phyloP scores from a whole-genome alignment of 1,140 invertebrate genomes.

The Thalassaphorura encarpata region DNA sequence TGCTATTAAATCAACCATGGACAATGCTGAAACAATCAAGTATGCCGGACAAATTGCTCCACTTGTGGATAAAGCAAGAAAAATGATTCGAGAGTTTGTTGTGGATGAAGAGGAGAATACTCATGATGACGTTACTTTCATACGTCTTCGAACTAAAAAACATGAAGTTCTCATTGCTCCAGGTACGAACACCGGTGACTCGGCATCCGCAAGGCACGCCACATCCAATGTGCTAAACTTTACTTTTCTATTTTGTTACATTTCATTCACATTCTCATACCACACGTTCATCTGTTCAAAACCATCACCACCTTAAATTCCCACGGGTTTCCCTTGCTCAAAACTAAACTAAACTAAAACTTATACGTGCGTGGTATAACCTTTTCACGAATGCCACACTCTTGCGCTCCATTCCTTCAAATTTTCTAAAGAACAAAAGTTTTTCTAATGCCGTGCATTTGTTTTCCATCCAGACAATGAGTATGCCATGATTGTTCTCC shows the following conservation, averaged over 20 bases:
- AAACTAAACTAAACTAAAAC: too few species aligned
- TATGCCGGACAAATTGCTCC: background rate
- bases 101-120: constrained; percentile 4
- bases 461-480: background rate
- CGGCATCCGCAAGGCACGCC: too few species aligned
- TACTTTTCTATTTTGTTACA: too few species aligned
- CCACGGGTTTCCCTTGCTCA: too few species aligned
- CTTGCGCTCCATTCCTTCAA: too few species aligned
- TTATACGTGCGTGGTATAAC: too few species aligned
- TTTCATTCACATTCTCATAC: too few species aligned
- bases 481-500: background rate
- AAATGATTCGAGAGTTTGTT: constrained; percentile 1
- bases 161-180: constrained; percentile 6
- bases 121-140: background rate
- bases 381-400: too few species aligned
- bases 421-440: background rate
- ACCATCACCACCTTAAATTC: too few species aligned
- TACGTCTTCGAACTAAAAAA: background rate
- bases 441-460: background rate
- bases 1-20: constrained; percentile 1
- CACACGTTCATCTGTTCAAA: too few species aligned
- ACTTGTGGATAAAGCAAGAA: background rate
- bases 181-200: background rate
- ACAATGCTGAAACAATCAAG: background rate
- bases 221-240: too few species aligned